Conservation (phyloP, 2,888 invertebrate species). For the Chydorus sphaericus region DNA sequence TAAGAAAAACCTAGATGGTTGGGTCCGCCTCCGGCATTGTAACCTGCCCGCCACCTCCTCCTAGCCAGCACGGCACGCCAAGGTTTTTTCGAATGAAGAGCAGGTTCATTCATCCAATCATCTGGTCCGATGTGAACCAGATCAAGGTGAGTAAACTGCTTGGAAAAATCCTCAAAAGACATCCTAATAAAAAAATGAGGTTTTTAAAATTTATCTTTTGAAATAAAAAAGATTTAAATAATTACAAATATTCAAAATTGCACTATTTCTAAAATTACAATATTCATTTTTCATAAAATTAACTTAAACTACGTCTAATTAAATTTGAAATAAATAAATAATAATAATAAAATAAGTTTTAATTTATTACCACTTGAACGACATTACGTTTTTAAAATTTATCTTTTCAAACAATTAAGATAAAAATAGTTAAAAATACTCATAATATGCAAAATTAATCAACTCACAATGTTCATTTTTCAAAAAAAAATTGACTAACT, state of each 20-base stretch:
- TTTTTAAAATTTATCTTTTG: no score
- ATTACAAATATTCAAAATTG: no score
- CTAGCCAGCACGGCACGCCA: conserved; percentile 55
- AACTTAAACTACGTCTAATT: background rate
- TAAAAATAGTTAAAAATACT: no score
- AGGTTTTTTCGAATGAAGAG: conserved; percentile 48
- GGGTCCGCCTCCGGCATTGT: conserved; percentile 57
- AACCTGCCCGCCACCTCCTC: conserved; percentile 48
- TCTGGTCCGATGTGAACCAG: conserved; percentile 62
- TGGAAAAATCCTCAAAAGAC: conserved; percentile 51
- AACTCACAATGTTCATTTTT: no score
- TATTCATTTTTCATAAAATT: background rate
- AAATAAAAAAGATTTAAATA: background rate
- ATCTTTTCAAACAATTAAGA: no score
- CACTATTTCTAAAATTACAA: background rate
- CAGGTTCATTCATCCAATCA: conserved; percentile 53
- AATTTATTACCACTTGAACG: no score
- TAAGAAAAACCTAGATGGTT: conserved; percentile 34
- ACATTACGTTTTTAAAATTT: no score
- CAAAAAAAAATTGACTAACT: no score
- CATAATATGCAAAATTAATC: no score
- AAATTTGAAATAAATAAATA: background rate
- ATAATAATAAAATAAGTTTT: background rate
- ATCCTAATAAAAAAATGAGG: conserved; percentile 41
- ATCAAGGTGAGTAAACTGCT: conserved; percentile 49